Conservation (phyloP, 2,797 vertebrate species). For the Chiloscyllium punctatum region DNA sequence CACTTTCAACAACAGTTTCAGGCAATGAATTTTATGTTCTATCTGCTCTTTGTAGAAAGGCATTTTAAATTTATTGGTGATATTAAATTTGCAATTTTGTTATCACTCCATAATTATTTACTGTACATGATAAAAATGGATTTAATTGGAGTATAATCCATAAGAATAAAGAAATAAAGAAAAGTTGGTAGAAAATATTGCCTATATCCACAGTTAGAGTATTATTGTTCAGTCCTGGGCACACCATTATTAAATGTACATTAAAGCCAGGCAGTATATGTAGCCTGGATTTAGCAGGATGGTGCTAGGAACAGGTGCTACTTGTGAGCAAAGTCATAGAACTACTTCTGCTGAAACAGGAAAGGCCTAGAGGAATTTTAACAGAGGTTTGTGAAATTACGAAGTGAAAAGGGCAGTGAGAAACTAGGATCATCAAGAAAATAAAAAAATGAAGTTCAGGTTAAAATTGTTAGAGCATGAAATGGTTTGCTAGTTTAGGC, state of each 20-base stretch:
- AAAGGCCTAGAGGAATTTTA: not conserved
- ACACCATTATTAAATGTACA: not conserved
- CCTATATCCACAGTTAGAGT: not conserved
- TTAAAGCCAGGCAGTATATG: not conserved
- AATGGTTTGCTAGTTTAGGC: not conserved
- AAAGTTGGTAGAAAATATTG: not conserved
- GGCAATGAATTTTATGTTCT: not conserved
- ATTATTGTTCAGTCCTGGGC: not conserved
- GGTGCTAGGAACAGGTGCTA: not conserved
- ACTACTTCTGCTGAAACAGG: not conserved
- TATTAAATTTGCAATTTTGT: not conserved
- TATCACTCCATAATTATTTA: not conserved
- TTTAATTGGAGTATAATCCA: not conserved
- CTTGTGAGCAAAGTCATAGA: not conserved
- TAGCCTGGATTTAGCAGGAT: not conserved
- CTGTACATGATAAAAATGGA: not conserved
- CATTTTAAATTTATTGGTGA: not conserved
- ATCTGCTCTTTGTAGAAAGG: not conserved
- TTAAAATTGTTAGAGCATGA: not conserved
- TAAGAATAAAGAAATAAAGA: not conserved
- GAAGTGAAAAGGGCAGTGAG: not conserved
- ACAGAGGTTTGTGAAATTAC: not conserved
- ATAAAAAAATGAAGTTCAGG: not conserved
- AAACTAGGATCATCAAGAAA: not conserved
- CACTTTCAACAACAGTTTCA: not conserved